Conservation (phyloP, 2,888 invertebrate genomes). For the Protonemura montana region DNA sequence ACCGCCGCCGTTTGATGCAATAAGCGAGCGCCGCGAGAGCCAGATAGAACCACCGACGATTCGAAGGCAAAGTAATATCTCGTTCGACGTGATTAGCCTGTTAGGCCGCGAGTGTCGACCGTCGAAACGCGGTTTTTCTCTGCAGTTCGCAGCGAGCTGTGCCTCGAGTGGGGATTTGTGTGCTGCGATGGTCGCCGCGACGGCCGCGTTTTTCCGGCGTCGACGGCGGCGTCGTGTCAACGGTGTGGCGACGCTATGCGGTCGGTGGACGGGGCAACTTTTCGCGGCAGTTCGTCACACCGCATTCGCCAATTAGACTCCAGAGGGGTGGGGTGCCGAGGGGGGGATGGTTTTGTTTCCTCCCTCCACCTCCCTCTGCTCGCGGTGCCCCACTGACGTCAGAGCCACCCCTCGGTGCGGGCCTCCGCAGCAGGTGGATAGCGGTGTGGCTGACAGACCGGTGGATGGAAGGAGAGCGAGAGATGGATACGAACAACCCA, state of each 20-base stretch:
- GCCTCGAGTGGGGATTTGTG: constrained; percentile 10
- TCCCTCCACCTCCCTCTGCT: constrained; percentile 43
- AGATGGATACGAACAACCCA: constrained; percentile 20
- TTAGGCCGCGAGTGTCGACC: not conserved
- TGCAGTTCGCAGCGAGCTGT: not conserved
- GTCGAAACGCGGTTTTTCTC: constrained; percentile 23
- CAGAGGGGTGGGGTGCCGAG: constrained; percentile 40
- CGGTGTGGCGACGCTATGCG: constrained; percentile 41
- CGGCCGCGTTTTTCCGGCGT: constrained; percentile 36
- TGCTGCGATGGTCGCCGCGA: constrained; percentile 25
- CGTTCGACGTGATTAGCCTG: not conserved
- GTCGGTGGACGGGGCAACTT: constrained; percentile 46
- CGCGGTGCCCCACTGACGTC: constrained; percentile 40
- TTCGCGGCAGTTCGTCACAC: constrained; percentile 49
- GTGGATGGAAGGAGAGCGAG: constrained; percentile 8
- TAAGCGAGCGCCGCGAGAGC: not conserved
- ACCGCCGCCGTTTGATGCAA: not conserved
- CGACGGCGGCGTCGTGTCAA: constrained; percentile 37
- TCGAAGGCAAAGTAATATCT: not conserved
- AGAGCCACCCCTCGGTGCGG: constrained; percentile 39
- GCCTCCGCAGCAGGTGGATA: constrained; percentile 43
- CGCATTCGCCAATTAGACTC: constrained; percentile 52
- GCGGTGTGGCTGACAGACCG: constrained; percentile 39
- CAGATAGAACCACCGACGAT: not conserved
- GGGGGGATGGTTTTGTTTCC: constrained; percentile 39